Evolutionary conservation across 2,888 invertebrate species (phyloP).

Genomic region (Synanthedon tipuliformis): DNA sequence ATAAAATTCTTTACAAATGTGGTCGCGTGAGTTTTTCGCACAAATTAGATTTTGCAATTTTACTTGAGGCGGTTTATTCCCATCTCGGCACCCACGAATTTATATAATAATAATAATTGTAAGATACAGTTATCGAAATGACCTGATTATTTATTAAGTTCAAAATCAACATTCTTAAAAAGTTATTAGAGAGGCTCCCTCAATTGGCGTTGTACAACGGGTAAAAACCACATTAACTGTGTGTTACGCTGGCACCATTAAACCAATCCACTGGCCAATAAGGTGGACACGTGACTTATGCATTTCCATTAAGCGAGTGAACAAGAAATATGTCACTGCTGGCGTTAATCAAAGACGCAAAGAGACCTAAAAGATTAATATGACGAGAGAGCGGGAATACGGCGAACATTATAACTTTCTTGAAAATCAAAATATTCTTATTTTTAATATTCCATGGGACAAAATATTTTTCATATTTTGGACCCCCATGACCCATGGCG

Average conservation of each 20-base stretch:
- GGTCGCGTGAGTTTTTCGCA: not conserved
- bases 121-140: too few species aligned
- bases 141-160: too few species aligned
- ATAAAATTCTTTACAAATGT: not conserved
- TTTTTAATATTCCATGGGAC: too few species aligned
- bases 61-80: not conserved
- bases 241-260: conserved; percentile 46
- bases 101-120: too few species aligned
- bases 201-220: conserved; percentile 7
- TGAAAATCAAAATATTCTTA: too few species aligned
- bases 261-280: conserved; percentile 61
- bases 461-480: too few species aligned
- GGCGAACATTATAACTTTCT: conserved; percentile 24
- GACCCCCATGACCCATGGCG: too few species aligned
- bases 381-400: conserved; percentile 37
- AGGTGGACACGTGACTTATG: conserved; percentile 67
- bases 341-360: conserved; percentile 63
- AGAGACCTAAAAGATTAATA: conserved; percentile 61
- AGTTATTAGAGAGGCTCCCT: too few species aligned
- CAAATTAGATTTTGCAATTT: not conserved
- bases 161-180: too few species aligned
- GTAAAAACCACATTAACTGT: conserved; percentile 38
- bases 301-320: conserved; percentile 62
- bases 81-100: too few species aligned
- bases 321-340: conserved; percentile 65